phyloP scores from a whole-genome alignment of 2,888 invertebrate species.

The Hofmannophila pseudospretella region DNA sequence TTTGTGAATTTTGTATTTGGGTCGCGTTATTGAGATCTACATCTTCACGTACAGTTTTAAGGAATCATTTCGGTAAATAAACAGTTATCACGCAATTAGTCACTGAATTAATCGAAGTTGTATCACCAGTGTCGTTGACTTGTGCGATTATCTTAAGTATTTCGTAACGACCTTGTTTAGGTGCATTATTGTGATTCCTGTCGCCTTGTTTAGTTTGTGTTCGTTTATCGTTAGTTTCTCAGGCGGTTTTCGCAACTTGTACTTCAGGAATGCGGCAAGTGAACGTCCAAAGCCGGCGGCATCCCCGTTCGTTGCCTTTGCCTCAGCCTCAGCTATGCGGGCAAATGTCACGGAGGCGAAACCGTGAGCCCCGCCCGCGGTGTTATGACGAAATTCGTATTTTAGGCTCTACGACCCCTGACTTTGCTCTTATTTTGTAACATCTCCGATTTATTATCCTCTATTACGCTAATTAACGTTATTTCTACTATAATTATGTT shows the following conservation, averaged over 20 bases:
- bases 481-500: not conserved
- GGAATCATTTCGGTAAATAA: not conserved
- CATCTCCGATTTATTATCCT: too few relatives aligned
- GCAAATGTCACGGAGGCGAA: constrained; percentile 64
- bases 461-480: not conserved
- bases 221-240: constrained; percentile 1
- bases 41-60: constrained; percentile 2
- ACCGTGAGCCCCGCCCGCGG: constrained; percentile 44
- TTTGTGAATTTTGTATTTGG: constrained; percentile 39
- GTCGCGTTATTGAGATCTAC: constrained; percentile 20
- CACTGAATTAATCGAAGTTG: constrained; percentile 14
- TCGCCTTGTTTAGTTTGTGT: constrained; percentile 1
- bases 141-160: constrained; percentile 14
- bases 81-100: constrained; percentile 1
- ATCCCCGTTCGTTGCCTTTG: constrained; percentile 42
- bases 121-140: constrained; percentile 24
- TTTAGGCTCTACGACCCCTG: constrained; percentile 10
- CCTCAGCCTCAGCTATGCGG: constrained; percentile 38
- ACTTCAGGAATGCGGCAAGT: constrained; percentile 60
- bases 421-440: not conserved
- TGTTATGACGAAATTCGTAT: constrained; percentile 32
- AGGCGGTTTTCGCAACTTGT: constrained; percentile 44
- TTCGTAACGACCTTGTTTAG: constrained; percentile 16
- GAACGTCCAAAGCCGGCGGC: constrained; percentile 51
- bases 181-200: constrained; percentile 4